These are phyloP conservation scores for Aplocera efformata DNA, from an alignment of 2,888 invertebrate genomes.

Conservation along the genomic window DNA sequence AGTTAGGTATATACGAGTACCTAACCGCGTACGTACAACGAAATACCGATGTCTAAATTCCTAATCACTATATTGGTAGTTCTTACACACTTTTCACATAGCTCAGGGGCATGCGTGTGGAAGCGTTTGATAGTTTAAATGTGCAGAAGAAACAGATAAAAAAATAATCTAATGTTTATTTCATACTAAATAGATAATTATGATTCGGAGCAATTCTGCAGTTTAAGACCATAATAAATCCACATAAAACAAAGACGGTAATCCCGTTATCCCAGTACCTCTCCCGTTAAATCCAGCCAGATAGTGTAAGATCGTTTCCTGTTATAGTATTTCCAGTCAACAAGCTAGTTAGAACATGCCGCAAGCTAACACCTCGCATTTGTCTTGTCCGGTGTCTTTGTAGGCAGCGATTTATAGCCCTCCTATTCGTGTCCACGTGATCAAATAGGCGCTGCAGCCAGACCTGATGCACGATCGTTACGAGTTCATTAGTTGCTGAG, in stretches of 20 bases:
- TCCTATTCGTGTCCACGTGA: constrained; percentile 51
- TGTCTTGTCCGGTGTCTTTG: constrained; percentile 60
- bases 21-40: no score
- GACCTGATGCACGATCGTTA: constrained; percentile 49
- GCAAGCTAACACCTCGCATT: constrained; percentile 51
- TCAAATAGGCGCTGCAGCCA: constrained; percentile 42
- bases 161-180: no score
- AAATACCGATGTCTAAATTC: no score
- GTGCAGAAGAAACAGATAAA: no score
- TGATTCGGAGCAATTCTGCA: constrained; percentile 28
- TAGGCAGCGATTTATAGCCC: constrained; percentile 54
- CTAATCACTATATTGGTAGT: no score
- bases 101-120: no score
- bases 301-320: constrained; percentile 40
- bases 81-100: no score
- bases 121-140: no score
- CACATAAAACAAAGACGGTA: constrained; percentile 31
- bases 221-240: constrained; percentile 30
- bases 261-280: constrained; percentile 29
- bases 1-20: no score
- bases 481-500: constrained; percentile 59
- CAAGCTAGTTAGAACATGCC: constrained; percentile 40
- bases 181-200: constrained; percentile 6
- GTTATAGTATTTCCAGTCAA: constrained; percentile 45
- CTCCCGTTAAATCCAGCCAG: constrained; percentile 36